A percentile compares a stretch with the other conserved stretches of the same genome.
Conservation (phyloP, 2,888 invertebrate species). For the Unio pictorum region DNA sequence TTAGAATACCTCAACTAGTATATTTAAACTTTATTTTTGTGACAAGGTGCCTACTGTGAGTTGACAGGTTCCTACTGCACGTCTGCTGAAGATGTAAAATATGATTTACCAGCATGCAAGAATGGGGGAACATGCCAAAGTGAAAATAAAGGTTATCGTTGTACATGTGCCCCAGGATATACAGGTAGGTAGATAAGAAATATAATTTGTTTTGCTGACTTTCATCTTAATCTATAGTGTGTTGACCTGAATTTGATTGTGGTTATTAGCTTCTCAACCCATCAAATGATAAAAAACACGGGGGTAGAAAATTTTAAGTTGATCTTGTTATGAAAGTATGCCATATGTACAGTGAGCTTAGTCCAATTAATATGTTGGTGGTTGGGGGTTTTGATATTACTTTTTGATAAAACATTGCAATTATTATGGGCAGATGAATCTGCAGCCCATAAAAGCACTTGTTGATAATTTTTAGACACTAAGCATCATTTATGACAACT, state of each 20-base stretch:
- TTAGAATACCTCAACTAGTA: too few species aligned
- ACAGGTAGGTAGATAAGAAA: conserved; percentile 72
- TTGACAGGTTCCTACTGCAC: conserved; percentile 49
- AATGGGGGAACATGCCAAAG: conserved; percentile 59
- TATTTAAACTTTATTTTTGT: too few species aligned
- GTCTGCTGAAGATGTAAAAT: conserved; percentile 24
- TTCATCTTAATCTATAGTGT: background rate
- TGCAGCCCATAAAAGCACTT: too few species aligned
- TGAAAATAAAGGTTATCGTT: conserved; percentile 78
- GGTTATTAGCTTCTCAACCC: background rate
- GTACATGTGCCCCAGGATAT: conserved; percentile 87
- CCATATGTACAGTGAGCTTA: too few species aligned
- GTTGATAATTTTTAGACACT: too few species aligned
- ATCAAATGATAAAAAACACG: background rate
- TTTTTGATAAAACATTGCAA: too few species aligned
- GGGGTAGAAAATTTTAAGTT: background rate
- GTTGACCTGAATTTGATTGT: background rate
- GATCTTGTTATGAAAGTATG: too few species aligned
- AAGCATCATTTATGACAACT: too few species aligned
- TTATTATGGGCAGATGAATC: too few species aligned
- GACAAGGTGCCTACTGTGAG: conserved; percentile 55
- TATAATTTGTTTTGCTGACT: background rate
- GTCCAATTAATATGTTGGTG: too few species aligned
- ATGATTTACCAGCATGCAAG: conserved; percentile 46
- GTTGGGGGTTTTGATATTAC: too few species aligned